Evolutionary conservation across 2,888 invertebrate genomes (phyloP), one percentile per base, ranked within the genome.

Genomic region (Drepanosiphum platanoidis): DNA sequence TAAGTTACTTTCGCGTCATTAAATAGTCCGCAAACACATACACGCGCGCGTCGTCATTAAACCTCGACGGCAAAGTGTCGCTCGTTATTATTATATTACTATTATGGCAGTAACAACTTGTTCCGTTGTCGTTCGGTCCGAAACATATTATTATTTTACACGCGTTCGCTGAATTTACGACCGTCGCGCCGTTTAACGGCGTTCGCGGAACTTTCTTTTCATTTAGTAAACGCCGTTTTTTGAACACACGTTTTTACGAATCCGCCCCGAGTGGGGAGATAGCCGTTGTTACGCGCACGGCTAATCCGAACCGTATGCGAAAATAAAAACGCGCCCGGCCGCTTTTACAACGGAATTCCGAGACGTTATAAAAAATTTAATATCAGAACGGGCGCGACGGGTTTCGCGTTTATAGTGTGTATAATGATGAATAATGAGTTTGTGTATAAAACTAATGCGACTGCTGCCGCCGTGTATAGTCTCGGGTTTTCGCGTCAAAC

Each of bases 401-500:
- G n/a, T n/a, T n/a, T n/a, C n/a, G n/a, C n/a, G n/a, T n/a, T 22
- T 3, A 52, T 52, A 52, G 1, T 42, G 8, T 18, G 22, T 52
- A 18, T 9, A 52, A 46, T 46, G n/a, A 46, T 46, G 46, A 46
- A 52, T 22, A 22, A 7, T 22, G 2, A 8, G 18, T 0, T 52
- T 52, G 52, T 52, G 52, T 18, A 52, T 18, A 52, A 5, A 52
- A 5, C 22, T 52, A 18, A 18, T 52, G 22, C 22, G 22, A 52
- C 52, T 52, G 52, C 52, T 52, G 52, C 22, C 18, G n/a, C n/a
- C n/a, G n/a, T n/a, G n/a, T n/a, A n/a, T n/a, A n/a, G 52, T 52
- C 64, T 78, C 30, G 13, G 11, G 5, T 78, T 42, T n/a, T 78
- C 64, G 4, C 64, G 9, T 78, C 22, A 64, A 64, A 78, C 30